A percentile compares a stretch with the other conserved stretches of the same genome.
Conservation (phyloP, 1,140 invertebrate species). For the Tetramorium parvispinum region DNA sequence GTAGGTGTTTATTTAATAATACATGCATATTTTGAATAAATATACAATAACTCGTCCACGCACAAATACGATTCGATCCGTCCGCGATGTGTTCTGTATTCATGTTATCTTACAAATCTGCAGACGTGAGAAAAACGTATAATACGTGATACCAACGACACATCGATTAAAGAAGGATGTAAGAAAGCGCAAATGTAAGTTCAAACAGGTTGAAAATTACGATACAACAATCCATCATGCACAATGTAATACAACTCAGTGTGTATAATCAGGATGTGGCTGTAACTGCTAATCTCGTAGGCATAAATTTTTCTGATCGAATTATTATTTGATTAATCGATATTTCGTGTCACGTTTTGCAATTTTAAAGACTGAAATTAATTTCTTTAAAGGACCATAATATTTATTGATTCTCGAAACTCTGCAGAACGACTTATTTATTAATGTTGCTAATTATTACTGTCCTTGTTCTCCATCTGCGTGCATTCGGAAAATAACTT, state of each 20-base stretch:
- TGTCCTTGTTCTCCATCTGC: background rate
- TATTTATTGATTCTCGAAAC: background rate
- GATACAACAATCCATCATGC: conserved; percentile 61
- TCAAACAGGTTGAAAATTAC: conserved; percentile 33
- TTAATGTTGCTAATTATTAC: background rate
- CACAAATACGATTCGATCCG: background rate
- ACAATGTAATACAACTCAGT: conserved; percentile 14
- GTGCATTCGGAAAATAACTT: background rate
- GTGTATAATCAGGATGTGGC: background rate
- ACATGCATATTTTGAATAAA: conserved; percentile 69
- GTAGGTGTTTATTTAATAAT: conserved; percentile 67
- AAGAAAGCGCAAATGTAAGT: conserved; percentile 19
- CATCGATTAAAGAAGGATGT: conserved; percentile 20
- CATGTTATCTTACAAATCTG: conserved; percentile 32
- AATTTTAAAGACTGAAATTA: background rate
- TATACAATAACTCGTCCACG: conserved; percentile 30
- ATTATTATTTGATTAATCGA: conserved; percentile 3
- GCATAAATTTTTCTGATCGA: background rate
- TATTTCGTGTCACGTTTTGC: background rate
- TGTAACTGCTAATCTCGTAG: background rate
- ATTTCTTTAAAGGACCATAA: conserved; percentile 1
- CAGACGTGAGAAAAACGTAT: background rate
- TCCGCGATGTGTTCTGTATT: background rate
- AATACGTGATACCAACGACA: background rate
- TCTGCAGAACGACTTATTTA: background rate